Evolutionary conservation across 1,140 invertebrate species (phyloP), one percentile per base, ranked within the genome.

Genomic region (Drosophila burlai): DNA sequence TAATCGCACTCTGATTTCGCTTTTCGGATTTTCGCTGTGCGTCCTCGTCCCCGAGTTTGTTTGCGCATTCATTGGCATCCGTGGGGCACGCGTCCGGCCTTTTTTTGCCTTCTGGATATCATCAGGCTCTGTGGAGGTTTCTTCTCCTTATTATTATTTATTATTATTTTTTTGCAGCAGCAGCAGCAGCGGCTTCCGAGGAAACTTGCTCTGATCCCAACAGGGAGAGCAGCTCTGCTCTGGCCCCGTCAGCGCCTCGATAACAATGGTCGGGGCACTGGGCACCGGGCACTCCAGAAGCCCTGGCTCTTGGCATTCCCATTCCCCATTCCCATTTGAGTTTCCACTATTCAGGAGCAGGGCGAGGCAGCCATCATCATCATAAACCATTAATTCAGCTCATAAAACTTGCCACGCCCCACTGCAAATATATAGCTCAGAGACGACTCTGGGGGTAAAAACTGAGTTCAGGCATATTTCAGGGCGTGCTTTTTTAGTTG

Each of bases 361-460:
- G 63, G 40, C 61, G 46, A 38, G 71, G 47, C 73, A 47, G 80
- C 71, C 83, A 76, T 76, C 58, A 71, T 58, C 83, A 83, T 75
- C 82, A 79, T 71, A 87, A 87, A 76, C 83, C 83, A 86, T 86
- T 86, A 86, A 86, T 86, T 86, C 71, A 68, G 80, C 67, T 86
- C 83, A 86, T 87, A 86, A 87, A 87, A 43, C 31, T 21, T 68
- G 80, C 76, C 82, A 85, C 73, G 76, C 76, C 76, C 74, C 73
- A 38, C 50, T 50, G 26, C 8, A n/a, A 31, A 15, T 38, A 5
- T 38, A 5, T 54, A 9, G 21, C 21, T n/a, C 2, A 1, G 21
- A 21, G 24, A 24, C 24, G 24, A 24, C 3, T 40, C 15, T 24
- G 24, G 50, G 2, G 7, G 21, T 13, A 34, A 10, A 21, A 10